Evolutionary conservation across 2,888 invertebrate species (phyloP), one percentile per base, ranked within the genome.

Genomic region (Theodoxus fluviatilis): DNA sequence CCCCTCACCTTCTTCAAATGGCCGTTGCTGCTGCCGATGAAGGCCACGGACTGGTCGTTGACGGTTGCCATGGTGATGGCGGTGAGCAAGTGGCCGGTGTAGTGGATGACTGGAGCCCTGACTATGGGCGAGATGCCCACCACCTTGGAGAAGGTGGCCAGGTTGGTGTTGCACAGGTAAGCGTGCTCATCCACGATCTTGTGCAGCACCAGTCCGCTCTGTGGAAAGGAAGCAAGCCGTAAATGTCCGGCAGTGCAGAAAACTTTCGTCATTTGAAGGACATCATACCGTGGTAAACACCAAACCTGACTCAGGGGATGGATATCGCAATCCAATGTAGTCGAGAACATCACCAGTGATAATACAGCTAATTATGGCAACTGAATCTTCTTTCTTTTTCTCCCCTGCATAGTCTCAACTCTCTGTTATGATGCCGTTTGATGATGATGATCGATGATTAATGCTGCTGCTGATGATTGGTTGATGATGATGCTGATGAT

Each of bases 1-100:
- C n/a, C 22, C 25, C 70, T 69, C 72, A 83, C 94, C 91, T 98
- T 98, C 89, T 96, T 96, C 73, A 98, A 90, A 86, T 94, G 94
- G 61, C 98, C 98, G 80, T 92, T 91, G 71, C 92, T 91, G 18
- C 98, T 98, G 59, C 98, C 98, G 74, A 98, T 92, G 88, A 98
- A 98, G 68, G 96, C 97, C 63, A 98, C 97, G 18, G 98, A 98
- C 88, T 95, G 96, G 83, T 96, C 95, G 75, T 96, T 95, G 43
- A 96, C 96, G 69, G 96, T 95, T 28, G 96, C 96, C 71, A 96
- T 94, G n/a, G 96, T 94, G 52, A 98, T 94, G 28, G 98, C 93
- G 31, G 98, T 93, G 78, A 97, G 90, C 81, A 92, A 92, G 78
- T 93, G 83, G 40, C 85, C 93, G 15, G 68, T 90, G 87, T 95